Base-by-base conservation (phyloP, 2,888 invertebrate species). In the Volucella bombylans region DNA sequence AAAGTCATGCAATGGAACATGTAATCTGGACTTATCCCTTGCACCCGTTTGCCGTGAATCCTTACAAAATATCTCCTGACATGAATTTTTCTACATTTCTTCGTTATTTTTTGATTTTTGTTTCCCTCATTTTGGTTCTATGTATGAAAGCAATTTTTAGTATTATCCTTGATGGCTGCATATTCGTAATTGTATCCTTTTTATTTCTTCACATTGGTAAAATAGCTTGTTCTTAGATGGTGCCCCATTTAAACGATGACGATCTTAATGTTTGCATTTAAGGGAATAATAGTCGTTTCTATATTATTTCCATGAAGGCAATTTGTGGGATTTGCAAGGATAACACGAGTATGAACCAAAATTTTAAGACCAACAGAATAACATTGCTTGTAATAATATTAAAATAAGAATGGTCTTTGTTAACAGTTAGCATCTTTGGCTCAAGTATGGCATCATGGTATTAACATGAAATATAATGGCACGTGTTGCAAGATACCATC, bases 11-110 rank as follows among this genome's bases (percentile, higher is more conserved):
- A 74, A 83, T 41, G 65, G 69, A 65, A 80, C 47, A 74, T 49
- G 59, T 80, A 74, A 83, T 83, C 83, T 83, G 43, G 52, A 80
- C 74, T 80, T 69, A 80, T 83, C 80, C 74, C 54, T 61, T 65
- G 64, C 64, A 50, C 64, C 54, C 73, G 31, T 52, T n/a, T 45
- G 12, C 31, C 23, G 59, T 80, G 80, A 74, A 80, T 80, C 79
- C 59, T 80, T 74, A 41, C 9, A 77, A 82, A 64, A 82, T 79
- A 78, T 54, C 72, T 23, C 15, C 15, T 54, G 71, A 68, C 50
- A 31, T 76, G 68, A 31, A 31, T 31, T 31, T 31, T 31, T 31
- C 31, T 31, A 31, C 31, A 31, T 61, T 72, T 61, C 49, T 72
- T 61, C 57, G 67, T 55, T 38, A 55, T 78, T 31, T 31, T 31